Conservation (phyloP, 1,140 invertebrate genomes). For the Drosophila mojavensis region DNA sequence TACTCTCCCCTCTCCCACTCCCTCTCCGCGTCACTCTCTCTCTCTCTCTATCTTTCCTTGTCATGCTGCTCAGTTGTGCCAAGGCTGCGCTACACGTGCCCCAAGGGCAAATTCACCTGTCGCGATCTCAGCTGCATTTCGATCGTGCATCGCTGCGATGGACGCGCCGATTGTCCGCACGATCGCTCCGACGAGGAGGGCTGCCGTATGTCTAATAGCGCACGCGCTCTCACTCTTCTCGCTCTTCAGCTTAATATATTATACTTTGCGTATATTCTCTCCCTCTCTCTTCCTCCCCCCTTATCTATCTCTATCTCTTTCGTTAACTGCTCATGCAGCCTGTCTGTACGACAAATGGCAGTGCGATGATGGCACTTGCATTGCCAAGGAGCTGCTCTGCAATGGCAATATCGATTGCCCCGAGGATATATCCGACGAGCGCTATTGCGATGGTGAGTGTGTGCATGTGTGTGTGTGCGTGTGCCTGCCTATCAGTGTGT, state of each 20-base stretch:
- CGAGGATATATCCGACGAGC: constrained; percentile 89
- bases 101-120: constrained; percentile 87
- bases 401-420: constrained; percentile 88
- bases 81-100: constrained; percentile 83
- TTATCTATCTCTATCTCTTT: constrained; percentile 6
- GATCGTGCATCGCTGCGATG: constrained; percentile 86
- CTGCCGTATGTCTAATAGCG: constrained; percentile 85
- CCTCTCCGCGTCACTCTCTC: neutral
- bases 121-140: constrained; percentile 89
- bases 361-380: constrained; percentile 87
- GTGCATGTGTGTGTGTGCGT: neutral
- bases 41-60: constrained; percentile 17
- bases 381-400: constrained; percentile 86
- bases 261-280: neutral
- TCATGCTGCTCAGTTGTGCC: constrained; percentile 68
- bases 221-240: neutral
- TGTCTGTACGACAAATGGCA: constrained; percentile 86
- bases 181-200: constrained; percentile 86
- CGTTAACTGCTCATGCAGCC: constrained; percentile 80
- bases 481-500: neutral
- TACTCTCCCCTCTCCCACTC: neutral
- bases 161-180: constrained; percentile 85
- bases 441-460: constrained; percentile 87
- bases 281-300: neutral
- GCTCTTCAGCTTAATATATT: neutral